Evolutionary conservation across 2,113 vertebrate species (phyloP), one percentile per base, ranked within the genome.

Genomic region (Amphilophus citrinellus): DNA sequence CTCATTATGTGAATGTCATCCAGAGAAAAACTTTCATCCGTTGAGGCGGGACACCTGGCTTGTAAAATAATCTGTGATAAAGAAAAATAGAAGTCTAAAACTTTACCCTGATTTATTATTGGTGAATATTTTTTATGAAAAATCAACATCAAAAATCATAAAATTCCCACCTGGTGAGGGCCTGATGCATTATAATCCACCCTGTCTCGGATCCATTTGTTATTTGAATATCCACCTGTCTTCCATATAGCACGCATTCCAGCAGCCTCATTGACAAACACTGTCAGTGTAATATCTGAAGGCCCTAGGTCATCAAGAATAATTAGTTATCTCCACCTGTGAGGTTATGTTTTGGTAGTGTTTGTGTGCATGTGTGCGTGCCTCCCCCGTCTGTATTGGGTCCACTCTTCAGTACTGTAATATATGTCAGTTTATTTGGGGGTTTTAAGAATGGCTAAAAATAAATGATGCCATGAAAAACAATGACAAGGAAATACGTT

Each of bases 1-100:
- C 84, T 90, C 24, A 92, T 87, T 62, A 96, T 87, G 59, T 93
- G 90, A 57, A 96, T 7, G 18, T 96, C 96, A 81, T 96, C 96
- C 44, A 96, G 75, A n/a, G 95, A 73, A 47, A 96, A 85, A 50
- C 50, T 82, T 30, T 37, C 90, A 0, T 2, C 2, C 1, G 1
- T 0, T 1, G 1, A 10, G 3, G 0, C 0, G 4, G 2, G 1
- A 60, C 42, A 39, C 18, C 3, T 76, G 37, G 90, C 94, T 89
- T 93, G 90, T 88, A 96, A 90, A 80, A 96, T 83, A 73, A 96
- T 92, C 96, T 96, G 89, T 7, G 7, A 56, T 32, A 10, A 78
- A 75, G 6, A 27, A 39, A 4, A 10, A 68, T 3, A 18, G 13
- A 56, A 56, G 18, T 56, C 80, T 4, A 83, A 15, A 76, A 62